Conservation (phyloP, 2,797 vertebrate species). For the Selene dorsalis region DNA sequence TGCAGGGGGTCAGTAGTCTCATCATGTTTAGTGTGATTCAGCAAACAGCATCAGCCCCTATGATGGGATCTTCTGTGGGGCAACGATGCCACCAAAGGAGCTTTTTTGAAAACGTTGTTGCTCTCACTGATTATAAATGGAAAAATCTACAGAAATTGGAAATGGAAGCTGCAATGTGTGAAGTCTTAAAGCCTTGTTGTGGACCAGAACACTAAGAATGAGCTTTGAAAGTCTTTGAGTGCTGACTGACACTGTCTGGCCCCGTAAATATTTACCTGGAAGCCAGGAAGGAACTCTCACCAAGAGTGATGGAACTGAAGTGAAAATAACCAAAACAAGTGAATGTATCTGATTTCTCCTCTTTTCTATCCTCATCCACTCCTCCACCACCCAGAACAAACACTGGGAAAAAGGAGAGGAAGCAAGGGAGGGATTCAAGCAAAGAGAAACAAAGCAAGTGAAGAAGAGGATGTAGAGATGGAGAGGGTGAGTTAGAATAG, state of each 20-base stretch:
- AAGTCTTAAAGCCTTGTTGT: slow-evolving; percentile 7
- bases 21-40: slow-evolving; percentile 14
- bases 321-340: slow-evolving; percentile 28
- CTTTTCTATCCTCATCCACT: slow-evolving; percentile 7
- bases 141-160: not conserved
- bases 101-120: not conserved
- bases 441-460: not conserved
- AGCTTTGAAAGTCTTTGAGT: slow-evolving; percentile 33
- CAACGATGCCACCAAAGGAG: not conserved
- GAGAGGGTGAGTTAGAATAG: not conserved
- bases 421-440: not conserved
- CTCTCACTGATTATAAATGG: not conserved
- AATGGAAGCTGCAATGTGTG: not conserved
- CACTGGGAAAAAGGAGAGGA: slow-evolving; percentile 41
- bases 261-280: slow-evolving; percentile 11
- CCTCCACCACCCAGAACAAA: slow-evolving; percentile 32
- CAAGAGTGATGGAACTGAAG: slow-evolving; percentile 9
- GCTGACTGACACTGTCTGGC: slow-evolving; percentile 2
- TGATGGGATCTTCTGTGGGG: not conserved
- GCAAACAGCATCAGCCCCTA: slow-evolving; percentile 13
- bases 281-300: slow-evolving; percentile 1
- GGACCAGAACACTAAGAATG: slow-evolving; percentile 27
- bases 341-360: slow-evolving; percentile 60
- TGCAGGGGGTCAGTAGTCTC: slow-evolving; percentile 20
- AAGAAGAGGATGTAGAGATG: not conserved